Evolutionary conservation across 2,888 invertebrate genomes (phyloP).

Genomic region (Machimus atricapillus): DNA sequence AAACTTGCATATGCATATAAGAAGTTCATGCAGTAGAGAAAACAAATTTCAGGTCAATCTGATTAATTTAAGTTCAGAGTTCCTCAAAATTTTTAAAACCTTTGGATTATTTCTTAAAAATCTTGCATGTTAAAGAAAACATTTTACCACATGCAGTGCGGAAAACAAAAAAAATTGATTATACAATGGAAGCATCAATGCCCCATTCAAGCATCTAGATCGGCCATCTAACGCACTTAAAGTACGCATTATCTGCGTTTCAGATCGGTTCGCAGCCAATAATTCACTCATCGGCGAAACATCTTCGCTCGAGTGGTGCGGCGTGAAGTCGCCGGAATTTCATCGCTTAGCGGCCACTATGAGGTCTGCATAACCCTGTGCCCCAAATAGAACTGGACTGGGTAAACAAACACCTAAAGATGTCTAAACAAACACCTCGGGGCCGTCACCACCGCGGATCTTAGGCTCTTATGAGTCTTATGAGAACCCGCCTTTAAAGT

Average conservation of each 20-base stretch:
- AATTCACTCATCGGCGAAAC: not conserved
- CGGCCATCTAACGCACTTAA: not conserved
- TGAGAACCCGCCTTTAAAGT: not conserved
- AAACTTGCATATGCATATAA: too few species aligned
- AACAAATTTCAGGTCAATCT: too few species aligned
- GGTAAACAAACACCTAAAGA: constrained; percentile 12
- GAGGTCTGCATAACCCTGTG: not conserved
- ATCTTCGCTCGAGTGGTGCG: not conserved
- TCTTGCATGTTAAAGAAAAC: not conserved
- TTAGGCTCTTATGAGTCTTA: not conserved
- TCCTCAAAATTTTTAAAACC: too few species aligned
- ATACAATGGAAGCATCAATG: not conserved
- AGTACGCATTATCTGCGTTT: not conserved
- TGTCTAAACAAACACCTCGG: constrained; percentile 17
- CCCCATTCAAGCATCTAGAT: not conserved
- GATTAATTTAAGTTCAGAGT: too few species aligned
- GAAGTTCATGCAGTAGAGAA: too few species aligned
- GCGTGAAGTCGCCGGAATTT: not conserved
- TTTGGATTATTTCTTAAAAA: not conserved
- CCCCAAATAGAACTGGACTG: constrained; percentile 13
- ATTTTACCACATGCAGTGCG: not conserved
- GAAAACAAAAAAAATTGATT: not conserved
- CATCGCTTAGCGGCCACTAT: not conserved
- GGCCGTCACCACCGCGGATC: not conserved
- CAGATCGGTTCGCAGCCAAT: not conserved